Evolutionary conservation across 2,113 vertebrate genomes (phyloP).

Genomic region (Boleophthalmus pectinirostris): DNA sequence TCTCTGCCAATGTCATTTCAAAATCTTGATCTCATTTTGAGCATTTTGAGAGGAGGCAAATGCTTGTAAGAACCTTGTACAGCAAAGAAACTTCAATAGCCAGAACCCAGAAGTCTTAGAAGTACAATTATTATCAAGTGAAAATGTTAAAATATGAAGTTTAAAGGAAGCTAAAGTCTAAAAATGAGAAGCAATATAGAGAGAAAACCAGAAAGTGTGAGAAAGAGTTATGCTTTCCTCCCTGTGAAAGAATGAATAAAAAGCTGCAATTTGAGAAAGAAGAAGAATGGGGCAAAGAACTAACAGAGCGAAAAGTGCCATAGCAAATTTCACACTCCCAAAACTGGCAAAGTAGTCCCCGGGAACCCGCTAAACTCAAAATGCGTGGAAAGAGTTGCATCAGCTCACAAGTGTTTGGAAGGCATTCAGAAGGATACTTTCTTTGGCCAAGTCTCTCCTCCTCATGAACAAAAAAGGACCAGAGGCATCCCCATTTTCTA

Average conservation of each 20-base stretch:
- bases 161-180: constrained; percentile 10
- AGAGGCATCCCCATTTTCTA: constrained; percentile 23
- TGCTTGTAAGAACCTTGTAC: too few relatives aligned
- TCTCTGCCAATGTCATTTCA: too few relatives aligned
- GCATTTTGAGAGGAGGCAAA: too few relatives aligned
- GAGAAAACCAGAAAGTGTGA: not conserved
- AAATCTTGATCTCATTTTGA: not conserved
- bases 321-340: constrained; percentile 53
- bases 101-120: not conserved
- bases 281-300: constrained; percentile 2
- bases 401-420: constrained; percentile 55
- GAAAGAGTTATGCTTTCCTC: constrained; percentile 12
- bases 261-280: constrained; percentile 3
- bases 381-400: constrained; percentile 66
- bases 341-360: constrained; percentile 33
- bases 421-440: constrained; percentile 44
- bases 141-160: constrained; percentile 3
- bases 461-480: constrained; percentile 38
- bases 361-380: constrained; percentile 42
- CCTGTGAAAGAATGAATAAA: constrained; percentile 22
- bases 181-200: not conserved
- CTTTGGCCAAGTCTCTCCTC: constrained; percentile 46
- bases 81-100: not conserved
- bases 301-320: constrained; percentile 11
- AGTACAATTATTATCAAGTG: constrained; percentile 8